Conservation (phyloP, 2,797 vertebrate genomes). For the Psittacula echo region DNA sequence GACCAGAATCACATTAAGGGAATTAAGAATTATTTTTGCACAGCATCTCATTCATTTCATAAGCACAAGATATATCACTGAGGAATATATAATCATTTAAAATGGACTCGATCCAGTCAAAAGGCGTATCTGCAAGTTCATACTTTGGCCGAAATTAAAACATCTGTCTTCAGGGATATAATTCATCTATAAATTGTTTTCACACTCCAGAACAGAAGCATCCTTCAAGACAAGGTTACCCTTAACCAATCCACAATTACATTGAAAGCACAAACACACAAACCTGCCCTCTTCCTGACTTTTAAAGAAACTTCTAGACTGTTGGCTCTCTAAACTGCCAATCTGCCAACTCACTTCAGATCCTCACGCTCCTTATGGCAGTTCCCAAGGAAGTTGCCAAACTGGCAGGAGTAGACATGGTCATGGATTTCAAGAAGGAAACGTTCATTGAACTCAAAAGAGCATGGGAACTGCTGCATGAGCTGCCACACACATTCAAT, state of each 20-base stretch:
- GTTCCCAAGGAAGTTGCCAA: constrained; percentile 86
- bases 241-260: background rate
- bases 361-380: constrained; percentile 82
- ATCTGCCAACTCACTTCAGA: constrained; percentile 77
- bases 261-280: background rate
- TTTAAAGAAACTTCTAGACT: background rate
- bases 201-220: background rate
- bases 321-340: background rate
- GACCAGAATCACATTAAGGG: background rate
- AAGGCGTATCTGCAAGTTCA: background rate
- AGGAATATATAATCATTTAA: background rate
- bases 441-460: constrained; percentile 83
- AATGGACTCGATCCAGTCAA: background rate
- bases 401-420: constrained; percentile 84
- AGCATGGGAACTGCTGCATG: constrained; percentile 83
- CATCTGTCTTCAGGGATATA: background rate
- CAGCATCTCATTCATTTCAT: background rate
- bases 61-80: background rate
- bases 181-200: background rate
- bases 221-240: background rate
- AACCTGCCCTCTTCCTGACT: background rate
- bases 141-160: background rate
- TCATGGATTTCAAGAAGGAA: constrained; percentile 84
- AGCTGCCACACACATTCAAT: constrained; percentile 86
- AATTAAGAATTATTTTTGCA: background rate